A percentile compares a stretch with the other conserved stretches of the same genome.
Conservation (phyloP, 53 echinoderm and acorn worm genomes). For the Arbacia lixula region DNA sequence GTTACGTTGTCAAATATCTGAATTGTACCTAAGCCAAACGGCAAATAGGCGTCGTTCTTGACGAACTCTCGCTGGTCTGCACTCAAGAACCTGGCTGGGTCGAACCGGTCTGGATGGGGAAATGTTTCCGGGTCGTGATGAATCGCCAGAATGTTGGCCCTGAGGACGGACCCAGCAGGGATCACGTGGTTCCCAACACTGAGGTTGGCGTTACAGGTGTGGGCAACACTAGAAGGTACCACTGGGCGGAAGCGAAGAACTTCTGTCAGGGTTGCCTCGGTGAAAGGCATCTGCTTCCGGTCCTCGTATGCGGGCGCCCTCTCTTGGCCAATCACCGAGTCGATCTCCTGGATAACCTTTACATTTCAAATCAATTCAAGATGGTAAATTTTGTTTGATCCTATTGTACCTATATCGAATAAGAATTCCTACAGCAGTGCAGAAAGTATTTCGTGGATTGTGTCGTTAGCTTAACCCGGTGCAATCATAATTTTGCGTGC, state of each 20-base stretch:
- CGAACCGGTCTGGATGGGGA: constrained; percentile 63
- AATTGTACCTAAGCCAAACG: constrained; percentile 78
- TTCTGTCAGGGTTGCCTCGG: constrained; percentile 66
- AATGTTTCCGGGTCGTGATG: constrained; percentile 66
- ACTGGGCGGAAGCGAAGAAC: constrained; percentile 65
- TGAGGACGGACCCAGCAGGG: constrained; percentile 56
- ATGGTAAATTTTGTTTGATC: no score
- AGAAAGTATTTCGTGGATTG: no score
- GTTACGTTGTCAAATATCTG: no score
- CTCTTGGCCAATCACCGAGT: constrained; percentile 57
- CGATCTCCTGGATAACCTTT: constrained; percentile 71
- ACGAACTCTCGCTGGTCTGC: constrained; percentile 55
- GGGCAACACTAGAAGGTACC: constrained; percentile 20
- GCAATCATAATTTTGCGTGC: no score
- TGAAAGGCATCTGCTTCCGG: constrained; percentile 70
- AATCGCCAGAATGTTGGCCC: constrained; percentile 57
- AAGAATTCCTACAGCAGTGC: no score
- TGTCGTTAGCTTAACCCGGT: no score
- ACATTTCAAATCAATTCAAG: not conserved
- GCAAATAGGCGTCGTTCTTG: constrained; percentile 64
- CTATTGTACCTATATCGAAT: no score
- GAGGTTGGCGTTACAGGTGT: constrained; percentile 17
- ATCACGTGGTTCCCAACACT: constrained; percentile 52
- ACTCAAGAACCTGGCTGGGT: constrained; percentile 71
- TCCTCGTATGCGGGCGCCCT: constrained; percentile 67